Conservation (phyloP, 2,797 vertebrate genomes). For the Chelmon rostratus region DNA sequence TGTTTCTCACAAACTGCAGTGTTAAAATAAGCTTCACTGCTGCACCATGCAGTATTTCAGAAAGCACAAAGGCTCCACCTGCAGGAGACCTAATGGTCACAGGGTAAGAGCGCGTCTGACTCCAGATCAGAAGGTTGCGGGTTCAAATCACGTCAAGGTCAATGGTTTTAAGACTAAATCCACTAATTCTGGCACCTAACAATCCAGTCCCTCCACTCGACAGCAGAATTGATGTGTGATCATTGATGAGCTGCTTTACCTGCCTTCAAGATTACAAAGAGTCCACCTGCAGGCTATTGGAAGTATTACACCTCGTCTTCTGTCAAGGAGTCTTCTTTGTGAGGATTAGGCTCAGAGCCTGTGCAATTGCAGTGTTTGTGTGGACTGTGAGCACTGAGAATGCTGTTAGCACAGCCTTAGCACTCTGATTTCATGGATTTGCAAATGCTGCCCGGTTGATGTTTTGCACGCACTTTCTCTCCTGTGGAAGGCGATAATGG, state of each 20-base stretch:
- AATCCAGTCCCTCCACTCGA: no score
- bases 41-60: not conserved
- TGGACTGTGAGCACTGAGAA: not conserved
- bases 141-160: slow-evolving; percentile 47
- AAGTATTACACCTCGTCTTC: not conserved
- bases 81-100: no score
- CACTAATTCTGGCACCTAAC: no score
- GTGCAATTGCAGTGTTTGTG: slow-evolving; percentile 53
- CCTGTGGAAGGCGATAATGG: not conserved
- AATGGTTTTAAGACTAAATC: not conserved
- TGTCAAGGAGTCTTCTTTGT: slow-evolving; percentile 24
- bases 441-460: slow-evolving; percentile 4
- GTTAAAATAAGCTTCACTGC: not conserved
- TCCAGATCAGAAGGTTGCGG: slow-evolving; percentile 42
- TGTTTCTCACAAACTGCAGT: not conserved
- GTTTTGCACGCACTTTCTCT: slow-evolving; percentile 4
- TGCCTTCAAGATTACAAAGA: no score
- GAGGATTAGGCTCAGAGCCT: slow-evolving; percentile 49
- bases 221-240: no score
- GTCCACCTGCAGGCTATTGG: not conserved
- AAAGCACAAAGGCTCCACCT: slow-evolving; percentile 28
- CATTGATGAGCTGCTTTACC: no score
- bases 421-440: slow-evolving; percentile 43
- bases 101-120: slow-evolving; percentile 43
- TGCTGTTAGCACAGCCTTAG: slow-evolving; percentile 20